Evolutionary conservation across 92 coral and sea anemone genomes (phyloP), one percentile per base, ranked within the genome.

Genomic region (Ricordea florida): DNA sequence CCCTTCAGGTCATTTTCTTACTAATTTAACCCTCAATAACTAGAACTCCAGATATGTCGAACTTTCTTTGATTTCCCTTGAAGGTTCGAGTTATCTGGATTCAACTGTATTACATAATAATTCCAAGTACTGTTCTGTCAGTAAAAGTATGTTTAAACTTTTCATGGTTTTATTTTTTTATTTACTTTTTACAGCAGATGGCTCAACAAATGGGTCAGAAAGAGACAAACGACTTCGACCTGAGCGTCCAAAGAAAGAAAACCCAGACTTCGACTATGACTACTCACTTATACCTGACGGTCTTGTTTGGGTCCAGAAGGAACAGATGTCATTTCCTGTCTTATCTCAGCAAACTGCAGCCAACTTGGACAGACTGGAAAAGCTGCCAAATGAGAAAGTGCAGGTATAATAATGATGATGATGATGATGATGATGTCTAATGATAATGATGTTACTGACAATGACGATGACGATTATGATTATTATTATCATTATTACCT

Each of bases 191-290:
- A 11, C 47, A 85, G 71, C 46, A 30, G 92, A 62, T 44, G 84
- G 67, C 37, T 22, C 64, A 28, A 83, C 66, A 33, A 66, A 31
- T 38, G 77, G 72, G 15, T 49, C 44, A 17, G 67, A 64, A 30
- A 81, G 96, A 16, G 94, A 92, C 16, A 93, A 88, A 40, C 57
- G 98, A 23, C 85, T 94, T 20, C 66, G 98, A 35, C 98, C 97
- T 22, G 98, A 94, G 63, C 66, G 97, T 11, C 97, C 97, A 3
- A 94, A 92, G 66, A 60, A 89, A 75, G 97, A 92, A 53, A 94
- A 84, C 44, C 97, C 97, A 36, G 98, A 94, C 76, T 94, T 85
- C 70, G 98, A 94, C 61, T 94, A 94, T 69, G 85, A 83, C 21
- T 92, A 81, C 41, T 67, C 91, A 10, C 57, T 65, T 15, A 56